A percentile compares a stretch with the other conserved stretches of the same genome.
Evolutionary conservation across 2,797 vertebrate species (phyloP).

Genomic region (Crypturellus tataupa): DNA sequence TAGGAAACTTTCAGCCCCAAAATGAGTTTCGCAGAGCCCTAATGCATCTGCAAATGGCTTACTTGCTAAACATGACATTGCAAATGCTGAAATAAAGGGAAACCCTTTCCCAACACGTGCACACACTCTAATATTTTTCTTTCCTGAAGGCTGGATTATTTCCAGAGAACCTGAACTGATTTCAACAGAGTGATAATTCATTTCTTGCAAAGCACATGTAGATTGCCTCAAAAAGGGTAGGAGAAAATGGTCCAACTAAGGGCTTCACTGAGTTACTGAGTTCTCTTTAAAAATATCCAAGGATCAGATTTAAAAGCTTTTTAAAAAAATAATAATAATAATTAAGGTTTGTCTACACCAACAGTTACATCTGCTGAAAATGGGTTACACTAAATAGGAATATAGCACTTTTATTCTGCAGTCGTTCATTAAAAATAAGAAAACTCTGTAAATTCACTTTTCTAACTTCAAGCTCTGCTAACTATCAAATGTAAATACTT

Average conservation of each 20-base stretch:
- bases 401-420: background rate
- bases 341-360: constrained; percentile 21
- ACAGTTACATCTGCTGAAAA: constrained; percentile 5
- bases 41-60: constrained; percentile 48
- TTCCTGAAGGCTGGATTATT: constrained; percentile 53
- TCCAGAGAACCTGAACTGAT: constrained; percentile 57
- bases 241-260: constrained; percentile 21
- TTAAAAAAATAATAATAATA: background rate
- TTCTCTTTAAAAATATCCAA: constrained; percentile 25
- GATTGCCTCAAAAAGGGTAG: background rate
- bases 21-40: constrained; percentile 47
- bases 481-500: background rate
- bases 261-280: constrained; percentile 1
- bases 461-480: constrained; percentile 13
- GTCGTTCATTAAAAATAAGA: constrained; percentile 1
- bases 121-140: constrained; percentile 50
- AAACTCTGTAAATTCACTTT: background rate
- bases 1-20: constrained; percentile 33
- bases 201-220: background rate
- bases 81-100: constrained; percentile 26
- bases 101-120: constrained; percentile 27
- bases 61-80: constrained; percentile 53
- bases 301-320: background rate
- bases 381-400: background rate
- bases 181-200: background rate